A percentile compares a stretch with the other conserved stretches of the same genome.
Conservation (phyloP, 2,888 invertebrate species). For the Spicauda simplicius region DNA sequence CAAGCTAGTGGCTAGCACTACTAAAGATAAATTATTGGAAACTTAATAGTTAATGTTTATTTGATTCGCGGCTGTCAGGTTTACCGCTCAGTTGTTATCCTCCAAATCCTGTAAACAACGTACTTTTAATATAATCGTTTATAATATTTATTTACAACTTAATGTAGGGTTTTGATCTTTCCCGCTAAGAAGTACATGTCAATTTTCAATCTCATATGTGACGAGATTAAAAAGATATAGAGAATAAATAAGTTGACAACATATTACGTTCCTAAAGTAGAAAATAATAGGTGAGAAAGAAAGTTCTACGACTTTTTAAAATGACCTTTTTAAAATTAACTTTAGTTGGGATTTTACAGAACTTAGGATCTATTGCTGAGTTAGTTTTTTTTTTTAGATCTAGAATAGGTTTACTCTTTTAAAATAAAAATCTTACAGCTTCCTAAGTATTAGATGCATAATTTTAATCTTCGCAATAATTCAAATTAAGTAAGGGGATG, state of each 20-base stretch:
- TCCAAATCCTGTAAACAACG: slow-evolving; percentile 62
- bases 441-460: no score
- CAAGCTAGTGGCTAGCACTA: slow-evolving; percentile 24
- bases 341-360: no score
- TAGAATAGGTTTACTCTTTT: no score
- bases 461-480: no score
- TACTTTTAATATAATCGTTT: slow-evolving; percentile 21
- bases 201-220: neutral
- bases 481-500: no score
- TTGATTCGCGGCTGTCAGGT: slow-evolving; percentile 26
- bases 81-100: slow-evolving; percentile 58
- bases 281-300: neutral
- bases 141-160: slow-evolving; percentile 10
- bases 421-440: no score
- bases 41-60: slow-evolving; percentile 12
- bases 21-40: slow-evolving; percentile 19
- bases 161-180: neutral
- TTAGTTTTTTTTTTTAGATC: no score
- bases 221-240: neutral
- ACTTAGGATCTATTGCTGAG: no score
- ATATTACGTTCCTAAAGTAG: neutral
- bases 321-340: no score
- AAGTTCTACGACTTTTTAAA: no score
- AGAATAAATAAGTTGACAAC: neutral
- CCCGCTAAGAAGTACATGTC: neutral